Evolutionary conservation across 2,888 invertebrate species (phyloP), one percentile per base, ranked within the genome.

Genomic region (Poecilobothrus nobilitatus): DNA sequence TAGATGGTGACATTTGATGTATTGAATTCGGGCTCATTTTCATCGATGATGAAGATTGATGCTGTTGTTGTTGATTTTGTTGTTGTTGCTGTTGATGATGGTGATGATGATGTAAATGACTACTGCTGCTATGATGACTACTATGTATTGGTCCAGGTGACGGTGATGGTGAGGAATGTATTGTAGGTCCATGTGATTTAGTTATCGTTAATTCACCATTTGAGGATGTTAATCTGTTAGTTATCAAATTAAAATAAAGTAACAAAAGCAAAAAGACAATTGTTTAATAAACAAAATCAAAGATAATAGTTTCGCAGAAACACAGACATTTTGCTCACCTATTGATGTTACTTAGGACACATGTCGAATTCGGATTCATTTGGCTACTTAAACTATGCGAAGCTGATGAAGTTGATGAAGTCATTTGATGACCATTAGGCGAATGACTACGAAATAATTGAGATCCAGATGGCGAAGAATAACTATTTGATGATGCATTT

Each of bases 141-240:
- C 12, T 76, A 76, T 34, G 76, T 75, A 53, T 67, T 70, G 73
- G 65, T 68, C 78, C 65, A 74, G 78, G 77, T 53, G 80, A 78
- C 67, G 75, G 73, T 37, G 78, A 76, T 22, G 75, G 71, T 67
- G 77, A 75, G 37, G 68, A 68, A 22, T 27, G 66, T 22, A 37
- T 70, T 67, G 78, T 80, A 66, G 86, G 85, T 68, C 87, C 87
- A 76, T 89, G 87, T 63, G 91, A 89, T 75, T 92, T 91, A 71
- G 91, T 91, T 77, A 92, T 91, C 70, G 91, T 91, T 73, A 92
- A 87, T 83, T 93, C 92, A 44, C 91, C 91, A 78, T 92, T 92
- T 74, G 88, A 88, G 72, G 90, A 86, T 72, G 89, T 87, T 75
- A 91, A 85, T 84, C 91, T 87, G 82, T 62, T 77, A 69, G 64